A percentile compares a stretch with the other conserved stretches of the same genome.
phyloP scores from a whole-genome alignment of 2,888 invertebrate species.

The Chaetoderma sp. region DNA sequence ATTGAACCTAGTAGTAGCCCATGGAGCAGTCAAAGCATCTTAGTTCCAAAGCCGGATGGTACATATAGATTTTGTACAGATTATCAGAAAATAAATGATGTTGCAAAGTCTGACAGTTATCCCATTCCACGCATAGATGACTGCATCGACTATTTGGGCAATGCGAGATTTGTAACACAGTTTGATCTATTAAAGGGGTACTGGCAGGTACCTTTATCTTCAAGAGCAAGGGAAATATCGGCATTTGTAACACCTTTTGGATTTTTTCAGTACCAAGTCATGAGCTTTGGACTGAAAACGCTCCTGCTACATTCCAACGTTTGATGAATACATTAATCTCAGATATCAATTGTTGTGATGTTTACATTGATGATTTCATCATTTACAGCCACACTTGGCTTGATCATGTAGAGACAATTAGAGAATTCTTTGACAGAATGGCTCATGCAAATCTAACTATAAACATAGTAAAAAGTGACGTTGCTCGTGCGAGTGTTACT shows the following conservation, averaged over 20 bases:
- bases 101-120: not conserved
- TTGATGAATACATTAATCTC: not conserved
- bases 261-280: not conserved
- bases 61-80: slow-evolving; percentile 39
- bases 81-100: not conserved
- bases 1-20: slow-evolving; percentile 40
- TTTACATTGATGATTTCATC: not conserved
- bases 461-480: too few species aligned
- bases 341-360: not conserved
- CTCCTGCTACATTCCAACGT: not conserved
- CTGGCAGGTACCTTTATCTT: not conserved
- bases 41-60: slow-evolving; percentile 33
- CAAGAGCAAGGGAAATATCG: not conserved
- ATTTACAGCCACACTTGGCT: too few species aligned
- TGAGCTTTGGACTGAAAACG: not conserved
- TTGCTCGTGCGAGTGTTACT: too few species aligned
- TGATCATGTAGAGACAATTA: too few species aligned
- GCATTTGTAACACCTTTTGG: not conserved
- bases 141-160: not conserved
- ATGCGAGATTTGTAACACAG: not conserved
- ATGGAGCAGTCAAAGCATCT: slow-evolving; percentile 42
- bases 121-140: not conserved
- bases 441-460: too few species aligned
- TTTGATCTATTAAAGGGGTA: not conserved
- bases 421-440: too few species aligned